Percentiles rank a stretch among this genome's conserved stretches.
Conservation (phyloP, 2,888 invertebrate species). For the Tryphoninae sp. region DNA sequence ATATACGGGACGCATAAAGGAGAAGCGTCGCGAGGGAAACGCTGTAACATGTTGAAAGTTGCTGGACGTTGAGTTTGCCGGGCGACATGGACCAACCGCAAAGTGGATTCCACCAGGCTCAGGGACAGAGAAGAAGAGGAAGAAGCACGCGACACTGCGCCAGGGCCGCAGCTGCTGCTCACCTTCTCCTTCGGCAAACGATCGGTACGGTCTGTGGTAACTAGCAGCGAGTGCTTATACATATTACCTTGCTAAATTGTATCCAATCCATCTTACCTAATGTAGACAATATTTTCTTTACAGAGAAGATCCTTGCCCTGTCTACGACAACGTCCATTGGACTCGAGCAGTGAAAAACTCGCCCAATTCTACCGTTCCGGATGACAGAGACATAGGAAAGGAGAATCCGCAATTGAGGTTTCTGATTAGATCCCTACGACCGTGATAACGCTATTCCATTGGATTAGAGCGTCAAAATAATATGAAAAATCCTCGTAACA, state of each 20-base stretch:
- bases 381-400: too few relatives aligned
- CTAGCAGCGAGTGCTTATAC: not conserved
- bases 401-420: too few relatives aligned
- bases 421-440: too few relatives aligned
- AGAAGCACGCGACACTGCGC: slow-evolving; percentile 49
- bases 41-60: slow-evolving; percentile 35
- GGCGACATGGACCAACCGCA: slow-evolving; percentile 53
- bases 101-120: slow-evolving; percentile 54
- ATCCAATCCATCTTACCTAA: too few relatives aligned
- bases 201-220: not conserved
- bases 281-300: not conserved
- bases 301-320: not conserved
- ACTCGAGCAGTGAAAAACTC: too few relatives aligned
- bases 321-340: too few relatives aligned
- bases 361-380: too few relatives aligned
- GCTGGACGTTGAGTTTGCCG: slow-evolving; percentile 55
- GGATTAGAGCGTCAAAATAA: too few relatives aligned
- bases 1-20: slow-evolving; percentile 2
- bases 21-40: slow-evolving; percentile 11
- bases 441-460: too few relatives aligned
- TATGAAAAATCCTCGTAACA: too few relatives aligned
- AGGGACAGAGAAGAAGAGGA: slow-evolving; percentile 37
- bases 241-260: too few relatives aligned
- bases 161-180: slow-evolving; percentile 29
- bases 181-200: slow-evolving; percentile 14